These are phyloP conservation scores for Pyrgilauda ruficollis DNA, from an alignment of 2,113 vertebrate species.

Conservation along the genomic window DNA sequence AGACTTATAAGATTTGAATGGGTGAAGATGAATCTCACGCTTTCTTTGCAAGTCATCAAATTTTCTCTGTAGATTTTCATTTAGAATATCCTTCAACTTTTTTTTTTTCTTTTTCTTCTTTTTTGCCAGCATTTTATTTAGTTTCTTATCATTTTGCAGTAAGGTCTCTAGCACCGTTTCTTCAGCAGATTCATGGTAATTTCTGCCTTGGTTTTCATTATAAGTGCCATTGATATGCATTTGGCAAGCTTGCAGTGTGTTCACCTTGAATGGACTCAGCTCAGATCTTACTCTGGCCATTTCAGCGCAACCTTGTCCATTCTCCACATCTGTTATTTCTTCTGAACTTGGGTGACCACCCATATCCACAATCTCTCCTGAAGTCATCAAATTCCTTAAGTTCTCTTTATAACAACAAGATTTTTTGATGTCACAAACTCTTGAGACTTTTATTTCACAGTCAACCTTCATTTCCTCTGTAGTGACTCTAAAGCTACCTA, in stretches of 20 bases:
- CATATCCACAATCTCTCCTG: slow-evolving; percentile 56
- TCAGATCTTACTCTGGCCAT: slow-evolving; percentile 62
- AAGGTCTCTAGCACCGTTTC: slow-evolving; percentile 61
- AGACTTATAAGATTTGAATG: slow-evolving; percentile 79
- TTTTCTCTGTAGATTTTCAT: slow-evolving; percentile 76
- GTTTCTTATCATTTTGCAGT: slow-evolving; percentile 60
- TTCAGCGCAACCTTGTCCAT: slow-evolving; percentile 67
- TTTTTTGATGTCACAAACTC: slow-evolving; percentile 72
- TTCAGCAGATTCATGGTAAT: slow-evolving; percentile 60
- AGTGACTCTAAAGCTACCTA: slow-evolving; percentile 43
- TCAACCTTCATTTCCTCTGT: slow-evolving; percentile 58
- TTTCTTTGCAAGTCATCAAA: slow-evolving; percentile 75
- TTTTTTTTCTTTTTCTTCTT: slow-evolving; percentile 93
- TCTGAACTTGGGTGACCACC: slow-evolving; percentile 65
- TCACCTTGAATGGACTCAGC: slow-evolving; percentile 64
- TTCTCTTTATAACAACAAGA: slow-evolving; percentile 71
- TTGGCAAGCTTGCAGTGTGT: slow-evolving; percentile 72
- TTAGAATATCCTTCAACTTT: slow-evolving; percentile 78
- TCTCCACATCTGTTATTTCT: slow-evolving; percentile 69
- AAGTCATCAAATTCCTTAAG: slow-evolving; percentile 68
- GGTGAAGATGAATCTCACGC: slow-evolving; percentile 72
- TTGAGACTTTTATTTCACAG: slow-evolving; percentile 64
- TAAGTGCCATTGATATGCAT: slow-evolving; percentile 71
- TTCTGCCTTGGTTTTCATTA: slow-evolving; percentile 63
- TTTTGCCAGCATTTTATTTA: slow-evolving; percentile 75